phyloP scores from a whole-genome alignment of 2,797 vertebrate species.

The Leptodactylus fallax region DNA sequence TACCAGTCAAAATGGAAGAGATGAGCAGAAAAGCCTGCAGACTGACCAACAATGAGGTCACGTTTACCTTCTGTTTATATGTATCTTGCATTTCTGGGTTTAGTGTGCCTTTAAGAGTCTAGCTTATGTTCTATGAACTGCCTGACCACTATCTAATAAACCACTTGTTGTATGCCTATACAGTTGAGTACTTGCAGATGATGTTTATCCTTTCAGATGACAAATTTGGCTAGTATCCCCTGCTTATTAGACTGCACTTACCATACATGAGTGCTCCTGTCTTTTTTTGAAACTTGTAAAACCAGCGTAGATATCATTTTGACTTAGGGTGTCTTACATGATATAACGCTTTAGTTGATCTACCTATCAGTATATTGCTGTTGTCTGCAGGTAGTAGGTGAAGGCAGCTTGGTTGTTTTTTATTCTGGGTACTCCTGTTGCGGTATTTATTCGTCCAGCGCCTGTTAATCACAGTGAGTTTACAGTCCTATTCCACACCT shows the following conservation, averaged over 20 bases:
- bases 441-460: slow-evolving; percentile 83
- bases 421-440: slow-evolving; percentile 75
- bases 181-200: too few relatives aligned
- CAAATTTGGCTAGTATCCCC: too few relatives aligned
- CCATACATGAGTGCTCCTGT: too few relatives aligned
- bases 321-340: background rate
- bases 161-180: background rate
- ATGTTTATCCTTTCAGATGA: too few relatives aligned
- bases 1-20: too few relatives aligned
- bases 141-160: background rate
- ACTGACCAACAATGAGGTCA: too few relatives aligned
- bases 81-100: background rate
- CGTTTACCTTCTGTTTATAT: too few relatives aligned
- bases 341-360: too few relatives aligned
- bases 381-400: slow-evolving; percentile 9
- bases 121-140: background rate
- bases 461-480: slow-evolving; percentile 84
- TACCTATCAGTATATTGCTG: slow-evolving; percentile 4
- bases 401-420: background rate
- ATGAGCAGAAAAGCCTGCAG: too few relatives aligned
- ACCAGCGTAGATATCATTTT: background rate
- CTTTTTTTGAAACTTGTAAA: background rate
- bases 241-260: too few relatives aligned
- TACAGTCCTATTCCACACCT: slow-evolving; percentile 86
- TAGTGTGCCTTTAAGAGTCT: background rate